These are phyloP conservation scores for Galleria mellonella DNA, from an alignment of 1,140 invertebrate genomes.

Conservation along the genomic window DNA sequence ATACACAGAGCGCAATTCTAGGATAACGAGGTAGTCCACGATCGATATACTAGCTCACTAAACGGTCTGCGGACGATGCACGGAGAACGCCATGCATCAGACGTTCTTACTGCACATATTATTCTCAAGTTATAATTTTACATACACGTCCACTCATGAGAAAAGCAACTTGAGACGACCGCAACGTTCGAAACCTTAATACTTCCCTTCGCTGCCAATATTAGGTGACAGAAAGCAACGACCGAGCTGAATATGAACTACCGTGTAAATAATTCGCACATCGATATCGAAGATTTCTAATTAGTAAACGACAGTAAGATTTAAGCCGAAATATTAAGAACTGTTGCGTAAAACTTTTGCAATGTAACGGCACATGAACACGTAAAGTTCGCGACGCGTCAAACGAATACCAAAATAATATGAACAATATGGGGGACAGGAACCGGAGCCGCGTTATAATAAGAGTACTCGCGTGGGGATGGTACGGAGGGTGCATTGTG, in stretches of 20 bases:
- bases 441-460: conserved; percentile 68
- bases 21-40: conserved; percentile 41
- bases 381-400: conserved; percentile 47
- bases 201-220: conserved; percentile 72
- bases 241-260: conserved; percentile 48
- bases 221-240: conserved; percentile 64
- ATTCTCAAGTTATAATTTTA: conserved; percentile 72
- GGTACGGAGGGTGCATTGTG: conserved; percentile 72
- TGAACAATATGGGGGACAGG: conserved; percentile 69
- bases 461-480: conserved; percentile 70
- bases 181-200: conserved; percentile 71
- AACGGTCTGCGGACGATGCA: conserved; percentile 40
- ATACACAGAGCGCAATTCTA: conserved; percentile 50
- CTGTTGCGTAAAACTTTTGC: conserved; percentile 1
- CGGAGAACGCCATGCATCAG: conserved; percentile 38
- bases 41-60: conserved; percentile 59
- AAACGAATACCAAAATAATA: conserved; percentile 62
- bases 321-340: too few relatives aligned
- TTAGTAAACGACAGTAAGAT: too few relatives aligned
- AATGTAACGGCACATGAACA: conserved; percentile 15
- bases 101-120: conserved; percentile 58
- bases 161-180: conserved; percentile 72
- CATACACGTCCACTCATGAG: conserved; percentile 70
- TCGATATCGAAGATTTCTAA: not conserved
- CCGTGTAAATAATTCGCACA: conserved; percentile 46